Conservation (phyloP, 2,797 vertebrate genomes). For the Betta splendens region DNA sequence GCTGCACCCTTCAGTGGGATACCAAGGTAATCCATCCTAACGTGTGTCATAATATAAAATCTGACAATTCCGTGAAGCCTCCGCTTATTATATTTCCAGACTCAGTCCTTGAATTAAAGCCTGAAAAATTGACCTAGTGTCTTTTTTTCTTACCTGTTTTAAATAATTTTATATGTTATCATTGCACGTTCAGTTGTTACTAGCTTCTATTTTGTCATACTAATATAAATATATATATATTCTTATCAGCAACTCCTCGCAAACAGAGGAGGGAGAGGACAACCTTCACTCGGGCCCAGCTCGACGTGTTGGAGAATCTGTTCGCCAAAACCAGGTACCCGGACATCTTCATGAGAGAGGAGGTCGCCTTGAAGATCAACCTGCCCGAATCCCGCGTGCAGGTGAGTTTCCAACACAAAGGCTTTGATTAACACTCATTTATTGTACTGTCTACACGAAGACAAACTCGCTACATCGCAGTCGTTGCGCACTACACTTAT, state of each 20-base stretch:
- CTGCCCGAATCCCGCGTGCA: constrained; percentile 95
- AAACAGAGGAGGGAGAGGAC: constrained; percentile 95
- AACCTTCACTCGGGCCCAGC: constrained; percentile 93
- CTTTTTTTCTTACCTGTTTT: background rate
- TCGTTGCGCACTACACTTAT: no score
- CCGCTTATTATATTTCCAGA: no score
- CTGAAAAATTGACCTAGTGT: no score
- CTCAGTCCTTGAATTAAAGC: background rate
- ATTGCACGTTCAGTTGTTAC: background rate
- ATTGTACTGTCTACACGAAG: no score
- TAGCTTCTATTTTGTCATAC: background rate
- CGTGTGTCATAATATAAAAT: background rate
- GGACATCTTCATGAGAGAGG: constrained; percentile 97
- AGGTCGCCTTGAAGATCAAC: constrained; percentile 96
- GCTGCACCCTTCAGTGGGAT: constrained; percentile 93
- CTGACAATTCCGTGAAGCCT: no score
- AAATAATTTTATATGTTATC: background rate
- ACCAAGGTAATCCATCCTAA: constrained; percentile 83
- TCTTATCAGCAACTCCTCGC: constrained; percentile 83
- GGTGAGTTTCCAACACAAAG: constrained; percentile 75
- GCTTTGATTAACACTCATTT: no score
- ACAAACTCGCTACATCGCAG: no score
- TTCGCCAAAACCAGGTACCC: constrained; percentile 95
- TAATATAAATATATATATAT: no score
- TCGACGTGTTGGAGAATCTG: constrained; percentile 92